Evolutionary conservation across 2,113 vertebrate species (phyloP).

Genomic region (Microtus ochrogaster): DNA sequence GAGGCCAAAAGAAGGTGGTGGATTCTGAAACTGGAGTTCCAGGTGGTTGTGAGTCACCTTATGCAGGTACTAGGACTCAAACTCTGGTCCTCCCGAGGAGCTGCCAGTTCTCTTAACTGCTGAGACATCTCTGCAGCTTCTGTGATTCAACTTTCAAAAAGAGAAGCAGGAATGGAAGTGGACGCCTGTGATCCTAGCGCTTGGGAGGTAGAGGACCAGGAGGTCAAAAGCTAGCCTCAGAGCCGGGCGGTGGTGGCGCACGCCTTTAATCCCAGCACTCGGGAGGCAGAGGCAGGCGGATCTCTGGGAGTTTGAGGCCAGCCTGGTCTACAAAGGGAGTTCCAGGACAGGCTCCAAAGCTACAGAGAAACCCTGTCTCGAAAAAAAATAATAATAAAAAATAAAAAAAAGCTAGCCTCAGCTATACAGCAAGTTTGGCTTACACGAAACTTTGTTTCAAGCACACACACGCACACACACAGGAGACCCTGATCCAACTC

Average conservation of each 20-base stretch:
- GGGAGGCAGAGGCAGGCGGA: too few relatives aligned
- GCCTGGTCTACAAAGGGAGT: too few relatives aligned
- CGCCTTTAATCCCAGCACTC: too few relatives aligned
- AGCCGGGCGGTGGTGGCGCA: too few relatives aligned
- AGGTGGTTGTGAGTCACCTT: background rate
- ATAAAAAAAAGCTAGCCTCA: background rate
- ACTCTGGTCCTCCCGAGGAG: background rate
- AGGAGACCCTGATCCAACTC: background rate
- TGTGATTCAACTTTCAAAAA: background rate
- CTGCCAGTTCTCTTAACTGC: background rate
- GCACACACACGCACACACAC: background rate
- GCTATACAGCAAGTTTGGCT: background rate
- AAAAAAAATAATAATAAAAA: too few relatives aligned
- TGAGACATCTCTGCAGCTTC: background rate
- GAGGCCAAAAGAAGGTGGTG: background rate
- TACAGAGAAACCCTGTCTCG: too few relatives aligned
- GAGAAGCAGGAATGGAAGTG: background rate
- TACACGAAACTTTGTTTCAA: background rate
- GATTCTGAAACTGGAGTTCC: background rate
- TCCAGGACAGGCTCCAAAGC: too few relatives aligned
- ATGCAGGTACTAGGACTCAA: background rate
- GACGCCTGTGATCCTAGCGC: background rate
- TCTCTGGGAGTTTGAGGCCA: too few relatives aligned
- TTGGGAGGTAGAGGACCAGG: background rate
- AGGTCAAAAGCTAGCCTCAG: background rate